Evolutionary conservation across 2,888 invertebrate species (phyloP).

Genomic region (Heliconius cydno): DNA sequence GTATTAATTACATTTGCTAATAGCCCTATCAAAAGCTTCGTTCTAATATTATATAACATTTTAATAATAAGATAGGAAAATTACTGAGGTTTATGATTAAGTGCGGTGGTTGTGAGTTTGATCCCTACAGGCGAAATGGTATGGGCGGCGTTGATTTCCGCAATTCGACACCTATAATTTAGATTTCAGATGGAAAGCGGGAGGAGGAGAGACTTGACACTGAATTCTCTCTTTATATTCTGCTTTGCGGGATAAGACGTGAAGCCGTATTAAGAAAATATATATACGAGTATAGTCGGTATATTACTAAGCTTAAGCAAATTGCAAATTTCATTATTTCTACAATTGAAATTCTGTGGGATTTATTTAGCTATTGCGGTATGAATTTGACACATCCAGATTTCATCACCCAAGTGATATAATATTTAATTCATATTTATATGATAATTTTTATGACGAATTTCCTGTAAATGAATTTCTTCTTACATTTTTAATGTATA

Average conservation of each 20-base stretch:
- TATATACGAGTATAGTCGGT: not conserved
- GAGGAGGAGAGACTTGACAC: too few relatives aligned
- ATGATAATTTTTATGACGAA: not conserved
- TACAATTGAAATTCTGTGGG: not conserved
- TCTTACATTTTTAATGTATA: not conserved
- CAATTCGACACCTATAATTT: too few relatives aligned
- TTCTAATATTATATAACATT: not conserved
- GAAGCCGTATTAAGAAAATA: not conserved
- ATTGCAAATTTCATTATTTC: not conserved
- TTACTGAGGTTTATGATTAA: not conserved
- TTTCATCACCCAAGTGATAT: not conserved
- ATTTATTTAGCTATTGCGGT: not conserved
- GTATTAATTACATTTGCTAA: constrained; percentile 43
- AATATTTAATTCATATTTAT: constrained; percentile 3
- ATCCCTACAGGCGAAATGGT: too few relatives aligned
- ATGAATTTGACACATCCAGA: not conserved
- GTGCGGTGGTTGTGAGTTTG: not conserved
- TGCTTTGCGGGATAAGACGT: not conserved
- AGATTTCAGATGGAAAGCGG: too few relatives aligned
- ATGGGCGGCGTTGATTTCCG: not conserved
- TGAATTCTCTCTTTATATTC: not conserved
- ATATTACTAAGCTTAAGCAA: not conserved
- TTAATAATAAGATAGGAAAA: not conserved
- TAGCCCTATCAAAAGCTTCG: constrained; percentile 17
- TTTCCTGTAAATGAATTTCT: not conserved